Conservation (phyloP, 2,888 invertebrate species). For the Craniophora ligustri region DNA sequence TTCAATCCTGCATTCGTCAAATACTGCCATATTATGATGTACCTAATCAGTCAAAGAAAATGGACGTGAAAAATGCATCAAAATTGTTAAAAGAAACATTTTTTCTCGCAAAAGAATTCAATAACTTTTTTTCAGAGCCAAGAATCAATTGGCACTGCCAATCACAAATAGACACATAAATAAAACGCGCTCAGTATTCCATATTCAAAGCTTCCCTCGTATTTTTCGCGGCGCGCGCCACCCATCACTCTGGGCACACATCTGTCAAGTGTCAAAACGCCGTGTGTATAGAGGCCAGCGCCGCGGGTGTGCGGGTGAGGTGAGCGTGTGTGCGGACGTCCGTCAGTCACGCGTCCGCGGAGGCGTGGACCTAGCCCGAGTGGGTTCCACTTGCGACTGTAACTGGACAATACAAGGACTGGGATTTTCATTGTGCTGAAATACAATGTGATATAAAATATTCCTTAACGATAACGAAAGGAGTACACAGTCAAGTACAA, state of each 20-base stretch:
- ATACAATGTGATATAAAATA: no score
- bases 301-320: slow-evolving; percentile 45
- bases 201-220: slow-evolving; percentile 55
- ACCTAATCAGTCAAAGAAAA: neutral
- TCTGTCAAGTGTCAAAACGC: slow-evolving; percentile 57
- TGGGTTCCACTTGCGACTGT: slow-evolving; percentile 50
- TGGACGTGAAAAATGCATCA: neutral
- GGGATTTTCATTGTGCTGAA: no score
- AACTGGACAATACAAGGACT: neutral
- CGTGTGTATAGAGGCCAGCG: slow-evolving; percentile 17
- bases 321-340: slow-evolving; percentile 67
- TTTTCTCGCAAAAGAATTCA: slow-evolving; percentile 4
- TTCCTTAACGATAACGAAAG: no score
- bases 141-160: slow-evolving; percentile 51
- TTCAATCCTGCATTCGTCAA: neutral
- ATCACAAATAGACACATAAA: slow-evolving; percentile 53
- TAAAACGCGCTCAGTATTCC: slow-evolving; percentile 52
- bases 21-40: no score
- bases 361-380: slow-evolving; percentile 65
- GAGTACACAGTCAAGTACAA: no score
- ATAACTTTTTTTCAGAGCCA: slow-evolving; percentile 19
- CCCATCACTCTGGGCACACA: slow-evolving; percentile 54
- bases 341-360: slow-evolving; percentile 78
- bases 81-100: neutral
- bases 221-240: slow-evolving; percentile 49